Conservation (phyloP, 1,140 invertebrate species). For the Drosophila pruinosa region DNA sequence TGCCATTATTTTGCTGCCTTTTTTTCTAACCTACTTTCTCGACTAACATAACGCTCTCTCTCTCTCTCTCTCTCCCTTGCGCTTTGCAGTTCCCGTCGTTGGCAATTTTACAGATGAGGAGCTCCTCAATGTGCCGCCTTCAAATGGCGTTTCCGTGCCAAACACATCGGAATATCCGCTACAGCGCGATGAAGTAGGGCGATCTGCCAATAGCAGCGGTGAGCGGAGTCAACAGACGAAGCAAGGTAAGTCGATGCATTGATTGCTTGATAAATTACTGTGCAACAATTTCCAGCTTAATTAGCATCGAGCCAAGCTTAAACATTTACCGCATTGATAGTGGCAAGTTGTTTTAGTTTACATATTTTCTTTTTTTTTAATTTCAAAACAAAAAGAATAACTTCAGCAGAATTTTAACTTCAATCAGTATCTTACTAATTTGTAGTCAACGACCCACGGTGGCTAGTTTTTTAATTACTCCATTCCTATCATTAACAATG, state of each 20-base stretch:
- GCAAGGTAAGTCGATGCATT: slow-evolving; percentile 58
- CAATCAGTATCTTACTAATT: slow-evolving; percentile 4
- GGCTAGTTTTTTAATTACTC: slow-evolving; percentile 14
- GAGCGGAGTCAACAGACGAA: slow-evolving; percentile 74
- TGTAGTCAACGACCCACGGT: background rate
- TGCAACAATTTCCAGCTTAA: background rate
- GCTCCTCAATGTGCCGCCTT: slow-evolving; percentile 71
- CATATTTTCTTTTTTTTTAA: background rate
- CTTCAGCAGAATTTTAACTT: no score
- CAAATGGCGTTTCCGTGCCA: slow-evolving; percentile 66
- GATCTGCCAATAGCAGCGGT: slow-evolving; percentile 52
- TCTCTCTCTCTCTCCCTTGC: background rate
- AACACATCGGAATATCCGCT: slow-evolving; percentile 86
- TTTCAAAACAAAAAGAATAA: background rate
- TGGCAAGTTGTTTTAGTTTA: background rate
- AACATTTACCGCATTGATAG: background rate
- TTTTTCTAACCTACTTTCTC: slow-evolving; percentile 43
- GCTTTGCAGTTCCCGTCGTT: slow-evolving; percentile 85
- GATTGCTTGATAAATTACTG: background rate
- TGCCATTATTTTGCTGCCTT: slow-evolving; percentile 26
- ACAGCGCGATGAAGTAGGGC: slow-evolving; percentile 87
- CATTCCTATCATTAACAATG: slow-evolving; percentile 22
- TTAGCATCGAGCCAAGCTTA: background rate
- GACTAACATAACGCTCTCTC: slow-evolving; percentile 5
- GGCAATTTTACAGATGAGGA: slow-evolving; percentile 89